Percentiles rank a stretch among this genome's conserved stretches.
These are phyloP conservation scores for Tetheella fluctuosa DNA, from an alignment of 2,888 invertebrate species.

Conservation along the genomic window DNA sequence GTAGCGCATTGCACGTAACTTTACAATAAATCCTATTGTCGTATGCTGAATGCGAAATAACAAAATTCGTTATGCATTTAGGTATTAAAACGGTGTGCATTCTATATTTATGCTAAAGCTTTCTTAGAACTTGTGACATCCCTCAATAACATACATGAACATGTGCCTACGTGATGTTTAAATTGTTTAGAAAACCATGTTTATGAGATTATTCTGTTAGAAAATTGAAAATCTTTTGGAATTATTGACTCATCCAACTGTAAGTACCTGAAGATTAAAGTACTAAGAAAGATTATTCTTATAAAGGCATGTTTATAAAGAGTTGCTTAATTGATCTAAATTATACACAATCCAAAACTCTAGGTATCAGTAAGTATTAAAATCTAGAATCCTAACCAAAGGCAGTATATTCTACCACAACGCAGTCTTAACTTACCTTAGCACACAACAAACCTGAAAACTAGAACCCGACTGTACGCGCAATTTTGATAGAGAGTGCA, in stretches of 20 bases:
- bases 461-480: slow-evolving; percentile 21
- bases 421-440: not conserved
- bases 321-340: not conserved
- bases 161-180: slow-evolving; percentile 31
- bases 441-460: slow-evolving; percentile 15
- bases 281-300: too few species aligned
- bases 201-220: slow-evolving; percentile 19
- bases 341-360: not conserved
- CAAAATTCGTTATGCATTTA: slow-evolving; percentile 71
- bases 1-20: slow-evolving; percentile 72
- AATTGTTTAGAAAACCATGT: slow-evolving; percentile 31
- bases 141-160: slow-evolving; percentile 36
- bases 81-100: slow-evolving; percentile 70
- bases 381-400: too few species aligned
- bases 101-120: slow-evolving; percentile 61
- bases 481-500: slow-evolving; percentile 21
- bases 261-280: not conserved
- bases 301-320: too few species aligned
- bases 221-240: not conserved
- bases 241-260: not conserved
- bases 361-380: too few species aligned
- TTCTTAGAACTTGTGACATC: slow-evolving; percentile 44
- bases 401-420: not conserved
- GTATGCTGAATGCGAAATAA: slow-evolving; percentile 73
- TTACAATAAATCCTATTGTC: slow-evolving; percentile 79